Conservation (phyloP, 2,888 invertebrate species). For the Lithosia quadra region DNA sequence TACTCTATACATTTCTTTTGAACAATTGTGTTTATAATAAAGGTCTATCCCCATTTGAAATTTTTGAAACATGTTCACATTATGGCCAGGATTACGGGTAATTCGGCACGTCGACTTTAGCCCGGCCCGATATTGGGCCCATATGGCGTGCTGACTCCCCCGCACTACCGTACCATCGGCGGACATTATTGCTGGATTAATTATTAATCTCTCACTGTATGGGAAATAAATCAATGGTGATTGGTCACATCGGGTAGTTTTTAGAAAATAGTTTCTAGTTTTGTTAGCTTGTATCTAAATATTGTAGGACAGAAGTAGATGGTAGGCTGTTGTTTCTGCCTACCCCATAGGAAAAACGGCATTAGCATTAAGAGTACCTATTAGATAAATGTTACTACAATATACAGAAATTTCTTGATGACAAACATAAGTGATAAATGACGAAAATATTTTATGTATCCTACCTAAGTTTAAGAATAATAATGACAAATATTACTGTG, state of each 20-base stretch:
- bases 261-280: slow-evolving; percentile 26
- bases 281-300: slow-evolving; percentile 8
- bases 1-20: background rate
- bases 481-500: too few species aligned
- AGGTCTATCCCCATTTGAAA: slow-evolving; percentile 55
- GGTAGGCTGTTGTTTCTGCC: too few species aligned
- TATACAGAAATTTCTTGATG: too few species aligned
- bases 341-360: too few species aligned
- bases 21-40: slow-evolving; percentile 12
- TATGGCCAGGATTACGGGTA: slow-evolving; percentile 77
- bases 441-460: too few species aligned
- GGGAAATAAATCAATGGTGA: slow-evolving; percentile 62
- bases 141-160: slow-evolving; percentile 72
- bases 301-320: too few species aligned
- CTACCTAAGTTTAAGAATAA: too few species aligned
- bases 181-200: slow-evolving; percentile 71
- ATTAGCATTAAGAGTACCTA: too few species aligned
- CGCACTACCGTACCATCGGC: slow-evolving; percentile 14
- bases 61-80: slow-evolving; percentile 77
- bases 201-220: slow-evolving; percentile 71
- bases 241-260: slow-evolving; percentile 46
- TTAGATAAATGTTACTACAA: too few species aligned
- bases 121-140: slow-evolving; percentile 73
- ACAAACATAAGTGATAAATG: too few species aligned
- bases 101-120: slow-evolving; percentile 70